Base-by-base conservation (phyloP, 2,888 invertebrate species). In the Helicoverpa assulta region DNA sequence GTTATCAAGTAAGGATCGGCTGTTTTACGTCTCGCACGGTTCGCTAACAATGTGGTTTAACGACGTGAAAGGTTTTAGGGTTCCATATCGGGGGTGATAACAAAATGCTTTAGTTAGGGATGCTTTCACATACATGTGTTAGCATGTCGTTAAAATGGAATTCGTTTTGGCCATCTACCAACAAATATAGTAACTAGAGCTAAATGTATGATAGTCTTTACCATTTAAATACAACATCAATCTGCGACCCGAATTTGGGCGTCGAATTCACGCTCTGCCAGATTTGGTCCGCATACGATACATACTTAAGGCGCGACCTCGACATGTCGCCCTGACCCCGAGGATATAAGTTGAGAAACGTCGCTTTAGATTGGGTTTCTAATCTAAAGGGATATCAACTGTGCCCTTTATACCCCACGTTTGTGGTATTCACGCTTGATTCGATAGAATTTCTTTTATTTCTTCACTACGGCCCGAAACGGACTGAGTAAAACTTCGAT, bases 311-410 rank as follows among this genome's bases (percentile, higher is more conserved):
- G 60, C 67, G 51, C 66, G 74, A 78, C 76, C 74, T 81, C 83
- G 79, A 50, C 72, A 67, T 69, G 73, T 63, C 81, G 69, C 69
- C 69, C 65, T 81, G 82, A 83, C 85, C 83, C 73, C 75, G 70
- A 78, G 76, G 75, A 78, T 84, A 84, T 78, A 82, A 82, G 78
- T 82, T 81, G 78, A 82, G 76, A 82, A 83, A 83, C 62, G 84
- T 71, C 84, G 85, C 66, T 83, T 82, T 82, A 83, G 85, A 86
- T 88, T 86, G 85, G 85, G 81, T 87, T 88, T 83, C 84, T 88
- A 87, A 88, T 88, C 88, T 85, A 84, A 81, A 74, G 83, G 85
- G 83, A 87, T 82, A 85, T 86, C 87, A 73, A 80, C 76, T 77
- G 82, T 80, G 81, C 80, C 83, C 80, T 84, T 83, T 80, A 81